These are phyloP conservation scores for Pemphigus obesinymphae DNA, from an alignment of 1,140 invertebrate genomes.

Conservation along the genomic window DNA sequence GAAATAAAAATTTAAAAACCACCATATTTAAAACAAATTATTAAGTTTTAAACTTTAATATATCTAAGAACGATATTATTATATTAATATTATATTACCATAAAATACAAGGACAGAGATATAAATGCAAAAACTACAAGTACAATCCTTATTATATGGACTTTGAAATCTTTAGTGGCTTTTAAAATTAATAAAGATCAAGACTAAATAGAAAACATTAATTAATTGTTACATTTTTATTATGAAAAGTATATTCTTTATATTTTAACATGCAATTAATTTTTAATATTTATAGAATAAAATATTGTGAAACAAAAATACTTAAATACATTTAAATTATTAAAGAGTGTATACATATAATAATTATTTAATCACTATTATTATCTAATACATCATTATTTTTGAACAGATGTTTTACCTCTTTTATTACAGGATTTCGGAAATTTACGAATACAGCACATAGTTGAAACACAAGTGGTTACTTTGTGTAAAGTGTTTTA, in stretches of 20 bases:
- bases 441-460: background rate
- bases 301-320: too few species aligned
- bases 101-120: too few species aligned
- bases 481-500: background rate
- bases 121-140: background rate
- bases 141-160: background rate
- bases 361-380: too few species aligned
- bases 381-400: too few species aligned
- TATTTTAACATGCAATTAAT: background rate
- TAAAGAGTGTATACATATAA: too few species aligned
- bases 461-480: background rate
- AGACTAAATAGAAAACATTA: background rate
- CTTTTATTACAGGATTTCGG: background rate
- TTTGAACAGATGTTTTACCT: too few species aligned
- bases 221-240: background rate
- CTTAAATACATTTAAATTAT: too few species aligned
- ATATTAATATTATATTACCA: too few species aligned
- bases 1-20: background rate
- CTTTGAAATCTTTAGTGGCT: background rate
- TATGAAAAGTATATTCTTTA: background rate
- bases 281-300: too few species aligned
- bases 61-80: too few species aligned
- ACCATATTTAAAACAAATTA: too few species aligned
- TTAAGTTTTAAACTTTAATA: too few species aligned
- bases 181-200: background rate